These are phyloP conservation scores for Limulus polyphemus DNA, from an alignment of 2,888 invertebrate genomes.

Conservation along the genomic window DNA sequence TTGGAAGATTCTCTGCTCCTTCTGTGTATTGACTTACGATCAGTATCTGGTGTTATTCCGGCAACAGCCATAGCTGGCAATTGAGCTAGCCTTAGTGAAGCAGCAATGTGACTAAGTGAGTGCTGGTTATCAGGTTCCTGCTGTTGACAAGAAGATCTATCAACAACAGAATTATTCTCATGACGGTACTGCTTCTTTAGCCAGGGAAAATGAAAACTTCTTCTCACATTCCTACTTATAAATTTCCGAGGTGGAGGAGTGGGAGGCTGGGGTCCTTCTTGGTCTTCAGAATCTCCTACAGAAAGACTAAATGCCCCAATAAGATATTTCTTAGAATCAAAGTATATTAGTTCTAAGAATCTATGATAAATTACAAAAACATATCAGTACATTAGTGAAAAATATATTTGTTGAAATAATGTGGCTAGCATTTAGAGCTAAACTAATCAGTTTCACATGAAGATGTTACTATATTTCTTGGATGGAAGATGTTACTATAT, in stretches of 20 bases:
- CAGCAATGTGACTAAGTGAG: constrained; percentile 42
- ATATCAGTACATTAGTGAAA: no score
- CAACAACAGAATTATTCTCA: constrained; percentile 39
- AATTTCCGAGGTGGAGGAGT: constrained; percentile 35
- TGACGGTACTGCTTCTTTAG: constrained; percentile 38
- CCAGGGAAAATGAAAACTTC: constrained; percentile 37
- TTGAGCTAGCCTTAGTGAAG: constrained; percentile 56
- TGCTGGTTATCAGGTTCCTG: background rate
- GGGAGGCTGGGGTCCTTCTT: constrained; percentile 43
- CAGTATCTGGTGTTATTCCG: constrained; percentile 39
- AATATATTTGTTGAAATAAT: no score
- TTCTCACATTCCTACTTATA: constrained; percentile 26
- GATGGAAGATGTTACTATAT: no score
- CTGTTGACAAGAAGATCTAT: background rate
- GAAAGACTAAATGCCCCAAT: constrained; percentile 12
- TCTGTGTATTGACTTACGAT: no score
- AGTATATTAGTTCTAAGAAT: no score
- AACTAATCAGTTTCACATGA: no score
- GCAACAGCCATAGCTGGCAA: constrained; percentile 56
- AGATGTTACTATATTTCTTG: no score
- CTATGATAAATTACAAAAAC: no score
- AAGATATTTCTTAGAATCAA: no score
- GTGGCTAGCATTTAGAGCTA: no score
- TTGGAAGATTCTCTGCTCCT: no score
- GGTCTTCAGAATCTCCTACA: constrained; percentile 36